phyloP scores from a whole-genome alignment of 2,797 vertebrate genomes.

The Notoglanidium macrostoma region DNA sequence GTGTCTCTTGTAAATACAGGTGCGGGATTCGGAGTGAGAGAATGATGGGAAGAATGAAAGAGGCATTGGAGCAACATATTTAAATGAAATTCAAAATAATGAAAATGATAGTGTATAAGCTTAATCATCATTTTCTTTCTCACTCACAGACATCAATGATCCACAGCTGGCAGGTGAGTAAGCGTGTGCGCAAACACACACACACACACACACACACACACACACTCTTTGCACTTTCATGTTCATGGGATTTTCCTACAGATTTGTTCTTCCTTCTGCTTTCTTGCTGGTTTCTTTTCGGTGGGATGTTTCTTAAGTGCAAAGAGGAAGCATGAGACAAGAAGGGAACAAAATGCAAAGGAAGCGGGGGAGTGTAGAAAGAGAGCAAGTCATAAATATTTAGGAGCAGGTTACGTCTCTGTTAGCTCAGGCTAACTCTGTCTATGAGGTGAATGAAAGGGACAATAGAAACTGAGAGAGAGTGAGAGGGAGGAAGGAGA shows the following conservation, averaged over 20 bases:
- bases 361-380: conserved; percentile 34
- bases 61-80: not conserved
- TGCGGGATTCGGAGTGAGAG: conserved; percentile 52
- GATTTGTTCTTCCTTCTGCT: conserved; percentile 25
- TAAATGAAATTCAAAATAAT: not conserved
- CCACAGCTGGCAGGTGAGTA: conserved; percentile 67
- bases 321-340: conserved; percentile 58
- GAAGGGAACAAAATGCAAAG: conserved; percentile 53
- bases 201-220: not conserved
- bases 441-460: conserved; percentile 48
- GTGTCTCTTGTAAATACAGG: conserved; percentile 68
- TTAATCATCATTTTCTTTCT: conserved; percentile 16
- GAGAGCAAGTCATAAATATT: conserved; percentile 70
- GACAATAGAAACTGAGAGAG: conserved; percentile 56
- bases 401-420: conserved; percentile 65
- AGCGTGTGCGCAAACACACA: not conserved
- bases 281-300: conserved; percentile 40
- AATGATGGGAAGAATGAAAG: not conserved
- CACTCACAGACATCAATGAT: conserved; percentile 63
- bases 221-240: conserved; percentile 45
- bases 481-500: conserved; percentile 6
- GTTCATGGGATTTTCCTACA: conserved; percentile 29
- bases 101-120: not conserved
- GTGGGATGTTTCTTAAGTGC: conserved; percentile 48
- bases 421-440: conserved; percentile 64